Evolutionary conservation across 1,140 invertebrate genomes (phyloP).

Genomic region (Alviniconcha marisindica): DNA sequence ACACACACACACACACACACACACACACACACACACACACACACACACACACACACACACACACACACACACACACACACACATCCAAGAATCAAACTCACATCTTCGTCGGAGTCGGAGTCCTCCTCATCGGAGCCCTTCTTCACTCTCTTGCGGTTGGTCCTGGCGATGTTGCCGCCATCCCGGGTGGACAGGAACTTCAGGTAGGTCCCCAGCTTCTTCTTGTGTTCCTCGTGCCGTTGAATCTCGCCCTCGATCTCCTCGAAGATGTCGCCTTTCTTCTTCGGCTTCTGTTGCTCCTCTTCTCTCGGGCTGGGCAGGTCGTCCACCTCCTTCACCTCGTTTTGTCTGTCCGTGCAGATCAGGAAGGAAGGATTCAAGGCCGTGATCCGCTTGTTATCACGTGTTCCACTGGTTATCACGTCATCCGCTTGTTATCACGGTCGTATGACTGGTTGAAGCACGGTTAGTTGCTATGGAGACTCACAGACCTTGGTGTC

Average conservation of each 20-base stretch:
- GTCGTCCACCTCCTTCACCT: not conserved
- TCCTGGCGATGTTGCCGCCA: constrained; percentile 1
- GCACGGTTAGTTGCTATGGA: too few relatives aligned
- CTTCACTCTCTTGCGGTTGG: constrained; percentile 8
- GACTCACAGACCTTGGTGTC: too few relatives aligned
- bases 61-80: too few relatives aligned
- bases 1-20: too few relatives aligned
- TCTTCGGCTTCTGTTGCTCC: not conserved
- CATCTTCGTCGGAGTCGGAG: not conserved
- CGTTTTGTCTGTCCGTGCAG: not conserved
- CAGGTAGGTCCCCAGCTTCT: constrained; percentile 3
- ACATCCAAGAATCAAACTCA: too few relatives aligned
- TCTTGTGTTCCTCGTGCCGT: constrained; percentile 24
- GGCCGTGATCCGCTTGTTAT: too few relatives aligned
- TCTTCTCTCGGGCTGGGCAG: not conserved
- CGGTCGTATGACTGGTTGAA: too few relatives aligned
- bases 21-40: too few relatives aligned
- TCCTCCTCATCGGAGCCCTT: not conserved
- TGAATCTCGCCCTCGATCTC: constrained; percentile 22
- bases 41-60: too few relatives aligned
- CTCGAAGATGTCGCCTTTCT: constrained; percentile 16
- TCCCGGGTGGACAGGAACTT: constrained; percentile 17
- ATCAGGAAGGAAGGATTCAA: too few relatives aligned
- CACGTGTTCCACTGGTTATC: too few relatives aligned
- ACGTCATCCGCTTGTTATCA: too few relatives aligned